Conservation (phyloP, 1,140 invertebrate genomes). For the Anagrus nilaparvatae region DNA sequence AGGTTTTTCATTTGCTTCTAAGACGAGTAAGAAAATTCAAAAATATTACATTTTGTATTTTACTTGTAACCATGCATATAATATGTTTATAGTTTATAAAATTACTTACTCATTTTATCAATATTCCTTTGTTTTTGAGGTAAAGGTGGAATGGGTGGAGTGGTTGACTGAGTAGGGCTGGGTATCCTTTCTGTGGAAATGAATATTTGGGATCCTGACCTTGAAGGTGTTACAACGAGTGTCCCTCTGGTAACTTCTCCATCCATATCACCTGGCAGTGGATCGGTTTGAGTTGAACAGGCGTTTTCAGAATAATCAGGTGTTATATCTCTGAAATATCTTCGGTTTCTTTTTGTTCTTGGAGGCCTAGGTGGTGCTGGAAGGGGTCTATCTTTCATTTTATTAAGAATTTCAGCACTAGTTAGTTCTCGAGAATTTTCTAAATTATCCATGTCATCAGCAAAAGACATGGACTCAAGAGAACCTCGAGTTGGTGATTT, state of each 20-base stretch:
- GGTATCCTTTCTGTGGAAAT: conserved; percentile 37
- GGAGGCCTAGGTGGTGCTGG: conserved; percentile 73
- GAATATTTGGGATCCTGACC: conserved; percentile 34
- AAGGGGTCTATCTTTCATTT: conserved; percentile 69
- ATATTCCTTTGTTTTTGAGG: conserved; percentile 6
- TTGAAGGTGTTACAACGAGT: conserved; percentile 30
- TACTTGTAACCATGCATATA: no score
- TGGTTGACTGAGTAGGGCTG: conserved; percentile 18
- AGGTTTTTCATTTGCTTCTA: conserved; percentile 1
- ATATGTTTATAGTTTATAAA: background rate
- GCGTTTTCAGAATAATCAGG: conserved; percentile 45
- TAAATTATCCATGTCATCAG: conserved; percentile 42
- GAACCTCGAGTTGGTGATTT: no score
- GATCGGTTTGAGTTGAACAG: conserved; percentile 72
- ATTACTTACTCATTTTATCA: background rate
- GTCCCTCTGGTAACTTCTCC: conserved; percentile 40
- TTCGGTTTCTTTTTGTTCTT: conserved; percentile 40
- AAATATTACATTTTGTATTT: background rate
- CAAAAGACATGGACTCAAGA: conserved; percentile 48
- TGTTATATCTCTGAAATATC: conserved; percentile 4
- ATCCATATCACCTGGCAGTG: conserved; percentile 65
- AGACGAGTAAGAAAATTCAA: background rate
- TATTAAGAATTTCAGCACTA: conserved; percentile 60
- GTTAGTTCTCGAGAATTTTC: conserved; percentile 48
- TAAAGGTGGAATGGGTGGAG: conserved; percentile 27